Percentiles rank a stretch among this genome's conserved stretches.
These are phyloP conservation scores for Scolopax mira DNA, from an alignment of 2,113 vertebrate species.

Conservation along the genomic window DNA sequence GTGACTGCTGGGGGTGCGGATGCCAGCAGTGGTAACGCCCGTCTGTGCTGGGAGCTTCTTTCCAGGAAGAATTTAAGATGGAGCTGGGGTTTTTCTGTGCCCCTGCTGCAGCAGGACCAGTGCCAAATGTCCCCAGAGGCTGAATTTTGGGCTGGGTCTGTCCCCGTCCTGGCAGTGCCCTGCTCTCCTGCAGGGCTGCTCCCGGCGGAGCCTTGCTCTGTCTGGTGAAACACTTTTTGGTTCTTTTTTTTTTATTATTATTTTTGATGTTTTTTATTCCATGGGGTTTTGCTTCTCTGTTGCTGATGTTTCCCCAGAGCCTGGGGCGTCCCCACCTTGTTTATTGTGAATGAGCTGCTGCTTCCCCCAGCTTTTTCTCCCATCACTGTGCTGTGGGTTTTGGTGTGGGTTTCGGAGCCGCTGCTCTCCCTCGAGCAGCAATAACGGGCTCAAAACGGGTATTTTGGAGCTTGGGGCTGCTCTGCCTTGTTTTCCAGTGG, in stretches of 20 bases:
- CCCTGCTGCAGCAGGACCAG: background rate
- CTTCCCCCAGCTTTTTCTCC: background rate
- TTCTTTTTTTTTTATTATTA: background rate
- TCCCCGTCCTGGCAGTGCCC: background rate
- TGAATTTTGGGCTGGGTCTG: background rate
- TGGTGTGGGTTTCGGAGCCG: background rate
- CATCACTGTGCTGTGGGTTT: fast-evolving
- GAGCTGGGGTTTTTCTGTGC: background rate
- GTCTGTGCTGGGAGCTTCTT: background rate
- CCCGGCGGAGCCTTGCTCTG: fast-evolving
- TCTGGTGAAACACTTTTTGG: background rate
- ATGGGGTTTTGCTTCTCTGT: background rate
- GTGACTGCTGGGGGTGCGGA: background rate
- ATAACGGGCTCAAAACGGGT: background rate
- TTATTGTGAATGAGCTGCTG: background rate
- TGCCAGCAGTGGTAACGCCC: fast-evolving
- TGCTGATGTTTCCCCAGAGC: background rate
- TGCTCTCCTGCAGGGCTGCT: background rate
- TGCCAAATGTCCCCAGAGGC: fast-evolving
- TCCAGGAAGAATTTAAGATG: background rate
- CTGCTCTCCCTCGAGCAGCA: background rate
- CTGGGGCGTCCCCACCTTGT: background rate
- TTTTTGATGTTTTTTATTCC: background rate
- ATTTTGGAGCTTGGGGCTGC: background rate
- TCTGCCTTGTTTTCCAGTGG: background rate